Conservation (phyloP, 2,113 vertebrate genomes). For the Hymenochirus boettgeri region DNA sequence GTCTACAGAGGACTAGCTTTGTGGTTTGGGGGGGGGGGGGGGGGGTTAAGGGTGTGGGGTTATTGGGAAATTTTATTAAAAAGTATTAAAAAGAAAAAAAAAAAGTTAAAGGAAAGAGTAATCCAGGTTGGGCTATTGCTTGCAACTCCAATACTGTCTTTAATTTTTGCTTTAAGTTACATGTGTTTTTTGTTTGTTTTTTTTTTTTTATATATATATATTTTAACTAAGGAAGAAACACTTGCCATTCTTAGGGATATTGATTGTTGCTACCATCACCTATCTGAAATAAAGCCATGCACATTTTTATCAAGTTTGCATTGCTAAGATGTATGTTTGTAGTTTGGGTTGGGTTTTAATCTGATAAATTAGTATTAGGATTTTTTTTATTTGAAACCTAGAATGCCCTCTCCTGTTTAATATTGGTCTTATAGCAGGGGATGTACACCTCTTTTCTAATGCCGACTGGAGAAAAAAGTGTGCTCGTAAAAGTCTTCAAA, state of each 20-base stretch:
- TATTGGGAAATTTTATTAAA: conserved; percentile 64
- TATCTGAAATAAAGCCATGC: conserved; percentile 38
- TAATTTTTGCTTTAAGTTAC: conserved; percentile 43
- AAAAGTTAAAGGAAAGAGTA: conserved; percentile 63
- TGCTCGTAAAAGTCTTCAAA: too few species aligned
- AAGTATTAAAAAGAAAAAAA: conserved; percentile 40
- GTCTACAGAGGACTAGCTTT: conserved; percentile 92
- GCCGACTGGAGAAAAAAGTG: too few species aligned
- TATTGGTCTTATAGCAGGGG: too few species aligned
- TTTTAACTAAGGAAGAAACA: conserved; percentile 33
- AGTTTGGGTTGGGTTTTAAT: too few species aligned
- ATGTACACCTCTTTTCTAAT: too few species aligned
- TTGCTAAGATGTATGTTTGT: conserved; percentile 17
- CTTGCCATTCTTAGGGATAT: conserved; percentile 26
- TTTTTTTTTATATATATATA: conserved; percentile 3
- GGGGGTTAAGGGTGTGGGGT: conserved; percentile 45
- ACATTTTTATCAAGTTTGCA: conserved; percentile 39
- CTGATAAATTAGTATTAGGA: too few species aligned
- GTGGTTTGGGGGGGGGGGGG: conserved; percentile 13
- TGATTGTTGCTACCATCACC: conserved; percentile 24
- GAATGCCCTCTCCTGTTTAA: too few species aligned
- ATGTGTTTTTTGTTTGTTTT: conserved; percentile 22
- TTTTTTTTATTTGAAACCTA: too few species aligned
- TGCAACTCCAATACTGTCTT: conserved; percentile 73
- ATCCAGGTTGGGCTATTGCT: conserved; percentile 73